Conservation (phyloP, 2,113 vertebrate genomes). For the Morone chrysops region DNA sequence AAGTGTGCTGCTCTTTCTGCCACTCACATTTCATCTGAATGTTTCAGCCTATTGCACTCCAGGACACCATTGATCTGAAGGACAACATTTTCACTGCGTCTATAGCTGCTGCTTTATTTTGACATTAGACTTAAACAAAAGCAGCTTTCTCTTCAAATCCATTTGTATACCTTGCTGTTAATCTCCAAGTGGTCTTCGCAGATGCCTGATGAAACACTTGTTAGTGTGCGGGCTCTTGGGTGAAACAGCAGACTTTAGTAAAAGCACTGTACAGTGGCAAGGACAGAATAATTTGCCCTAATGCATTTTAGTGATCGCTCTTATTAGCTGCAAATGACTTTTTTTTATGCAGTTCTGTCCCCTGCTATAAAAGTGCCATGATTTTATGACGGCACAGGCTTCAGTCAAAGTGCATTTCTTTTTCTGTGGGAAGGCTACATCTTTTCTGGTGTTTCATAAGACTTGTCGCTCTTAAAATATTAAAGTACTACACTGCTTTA, state of each 20-base stretch:
- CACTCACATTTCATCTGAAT: conserved; percentile 72
- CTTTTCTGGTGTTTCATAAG: conserved; percentile 69
- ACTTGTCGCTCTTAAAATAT: conserved; percentile 69
- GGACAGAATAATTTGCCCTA: conserved; percentile 72
- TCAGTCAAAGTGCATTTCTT: conserved; percentile 70
- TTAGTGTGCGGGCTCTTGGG: conserved; percentile 30
- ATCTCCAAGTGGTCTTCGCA: conserved; percentile 57
- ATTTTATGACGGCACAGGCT: conserved; percentile 66
- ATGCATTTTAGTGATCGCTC: conserved; percentile 70
- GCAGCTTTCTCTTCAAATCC: conserved; percentile 66
- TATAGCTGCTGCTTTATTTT: conserved; percentile 62
- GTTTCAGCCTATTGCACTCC: conserved; percentile 70
- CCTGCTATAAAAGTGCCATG: conserved; percentile 74
- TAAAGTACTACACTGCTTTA: conserved; percentile 54
- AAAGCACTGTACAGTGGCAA: conserved; percentile 61
- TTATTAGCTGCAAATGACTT: conserved; percentile 73
- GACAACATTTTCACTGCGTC: conserved; percentile 70
- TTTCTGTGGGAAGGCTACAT: conserved; percentile 69
- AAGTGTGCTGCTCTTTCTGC: conserved; percentile 61
- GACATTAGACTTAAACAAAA: conserved; percentile 53
- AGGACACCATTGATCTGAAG: conserved; percentile 75
- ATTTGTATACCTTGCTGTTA: conserved; percentile 69
- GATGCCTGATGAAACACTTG: conserved; percentile 54
- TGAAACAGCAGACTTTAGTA: conserved; percentile 53
- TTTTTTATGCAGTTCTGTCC: conserved; percentile 68